A percentile compares a stretch with the other conserved stretches of the same genome.
Evolutionary conservation across 2,113 vertebrate species (phyloP).

Genomic region (Agelaius tricolor): DNA sequence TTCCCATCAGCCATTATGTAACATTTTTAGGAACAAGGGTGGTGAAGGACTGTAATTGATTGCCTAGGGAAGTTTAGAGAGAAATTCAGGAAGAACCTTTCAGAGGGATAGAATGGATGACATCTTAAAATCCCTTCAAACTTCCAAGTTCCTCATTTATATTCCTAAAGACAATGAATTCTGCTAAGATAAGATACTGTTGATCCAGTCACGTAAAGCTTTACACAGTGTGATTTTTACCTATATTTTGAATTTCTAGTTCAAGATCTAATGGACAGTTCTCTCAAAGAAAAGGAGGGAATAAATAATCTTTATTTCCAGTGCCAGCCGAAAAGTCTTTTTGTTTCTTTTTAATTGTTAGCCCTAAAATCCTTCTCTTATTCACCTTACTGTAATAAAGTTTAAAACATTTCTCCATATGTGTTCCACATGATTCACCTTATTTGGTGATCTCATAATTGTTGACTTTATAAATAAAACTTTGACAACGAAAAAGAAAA

Average conservation of each 20-base stretch:
- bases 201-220: neutral
- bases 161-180: neutral
- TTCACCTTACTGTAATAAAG: neutral
- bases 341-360: neutral
- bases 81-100: neutral
- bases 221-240: neutral
- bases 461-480: neutral
- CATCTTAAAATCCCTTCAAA: neutral
- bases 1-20: neutral
- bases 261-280: neutral
- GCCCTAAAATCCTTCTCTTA: neutral
- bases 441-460: neutral
- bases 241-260: neutral
- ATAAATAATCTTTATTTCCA: neutral
- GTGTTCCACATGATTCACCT: neutral
- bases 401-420: neutral
- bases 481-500: neutral
- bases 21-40: neutral
- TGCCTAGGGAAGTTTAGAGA: neutral
- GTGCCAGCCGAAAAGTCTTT: neutral
- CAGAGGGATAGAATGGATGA: neutral
- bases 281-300: neutral
- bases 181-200: neutral
- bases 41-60: neutral
- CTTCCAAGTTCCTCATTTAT: neutral